These are phyloP conservation scores for Mesembrinibis cayennensis DNA, from an alignment of 2,113 vertebrate genomes.

Conservation along the genomic window DNA sequence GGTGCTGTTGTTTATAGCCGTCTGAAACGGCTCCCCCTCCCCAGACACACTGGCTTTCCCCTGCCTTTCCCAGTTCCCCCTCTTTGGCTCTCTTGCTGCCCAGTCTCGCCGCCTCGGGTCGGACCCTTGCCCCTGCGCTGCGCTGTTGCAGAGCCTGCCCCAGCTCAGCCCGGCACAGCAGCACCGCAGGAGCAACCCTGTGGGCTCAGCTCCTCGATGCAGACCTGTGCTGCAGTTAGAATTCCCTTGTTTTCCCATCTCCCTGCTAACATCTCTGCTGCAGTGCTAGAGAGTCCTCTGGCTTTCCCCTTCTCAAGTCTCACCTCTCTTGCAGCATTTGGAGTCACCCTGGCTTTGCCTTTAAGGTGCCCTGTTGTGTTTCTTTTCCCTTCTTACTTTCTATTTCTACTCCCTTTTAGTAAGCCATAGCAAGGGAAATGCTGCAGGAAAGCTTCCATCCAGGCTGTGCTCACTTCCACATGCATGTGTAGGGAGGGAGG, in stretches of 20 bases:
- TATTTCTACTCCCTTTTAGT: neutral
- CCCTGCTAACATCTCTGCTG: neutral
- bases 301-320: neutral
- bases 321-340: neutral
- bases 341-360: neutral
- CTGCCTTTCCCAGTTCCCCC: neutral
- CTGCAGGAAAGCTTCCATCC: neutral
- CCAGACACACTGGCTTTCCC: neutral
- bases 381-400: neutral
- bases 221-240: neutral
- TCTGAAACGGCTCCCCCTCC: fast-evolving
- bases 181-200: neutral
- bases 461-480: neutral
- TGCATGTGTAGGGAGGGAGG: neutral
- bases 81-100: neutral
- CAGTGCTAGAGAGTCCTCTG: neutral
- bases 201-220: neutral
- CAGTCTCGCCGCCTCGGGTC: fast-evolving
- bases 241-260: neutral
- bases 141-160: neutral
- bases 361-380: neutral
- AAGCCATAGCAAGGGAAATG: neutral
- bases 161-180: neutral
- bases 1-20: neutral
- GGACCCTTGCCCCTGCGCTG: neutral